A percentile compares a stretch with the other conserved stretches of the same genome.
These are phyloP conservation scores for Lamellibrachia columna DNA, from an alignment of 2,888 invertebrate genomes.

Conservation along the genomic window DNA sequence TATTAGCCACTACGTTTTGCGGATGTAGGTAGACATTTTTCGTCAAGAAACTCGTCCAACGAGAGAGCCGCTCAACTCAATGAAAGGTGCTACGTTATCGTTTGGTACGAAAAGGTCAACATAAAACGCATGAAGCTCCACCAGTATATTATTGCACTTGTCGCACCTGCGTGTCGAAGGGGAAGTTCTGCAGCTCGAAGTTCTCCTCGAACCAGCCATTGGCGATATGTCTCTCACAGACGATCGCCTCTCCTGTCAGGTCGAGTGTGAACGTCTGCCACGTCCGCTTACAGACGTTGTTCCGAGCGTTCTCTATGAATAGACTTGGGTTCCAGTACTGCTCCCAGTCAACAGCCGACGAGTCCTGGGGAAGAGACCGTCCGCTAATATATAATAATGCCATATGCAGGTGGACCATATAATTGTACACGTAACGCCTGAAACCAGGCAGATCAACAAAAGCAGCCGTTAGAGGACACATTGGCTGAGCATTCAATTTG, in stretches of 20 bases:
- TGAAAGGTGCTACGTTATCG: too few relatives aligned
- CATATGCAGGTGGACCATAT: too few relatives aligned
- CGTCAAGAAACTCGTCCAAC: too few relatives aligned
- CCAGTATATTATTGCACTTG: neutral
- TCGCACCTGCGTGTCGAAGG: conserved; percentile 20
- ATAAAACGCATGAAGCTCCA: too few relatives aligned
- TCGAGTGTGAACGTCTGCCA: conserved; percentile 20
- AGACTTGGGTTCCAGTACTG: conserved; percentile 19
- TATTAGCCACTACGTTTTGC: too few relatives aligned
- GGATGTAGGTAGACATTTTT: too few relatives aligned
- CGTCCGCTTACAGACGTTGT: neutral
- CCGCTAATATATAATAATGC: neutral
- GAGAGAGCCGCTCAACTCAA: too few relatives aligned
- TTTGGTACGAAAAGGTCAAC: too few relatives aligned
- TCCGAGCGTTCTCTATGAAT: conserved; percentile 18
- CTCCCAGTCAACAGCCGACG: conserved; percentile 18
- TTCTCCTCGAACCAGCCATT: conserved; percentile 26
- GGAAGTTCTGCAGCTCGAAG: conserved; percentile 18
- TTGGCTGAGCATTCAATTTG: too few relatives aligned
- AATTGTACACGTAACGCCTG: neutral
- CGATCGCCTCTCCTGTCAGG: neutral
- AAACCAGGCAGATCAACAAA: neutral
- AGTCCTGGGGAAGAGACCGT: neutral
- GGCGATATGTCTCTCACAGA: conserved; percentile 17
- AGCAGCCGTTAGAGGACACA: too few relatives aligned